Conservation (phyloP, 2,113 vertebrate species). For the Pardalotus punctatus region DNA sequence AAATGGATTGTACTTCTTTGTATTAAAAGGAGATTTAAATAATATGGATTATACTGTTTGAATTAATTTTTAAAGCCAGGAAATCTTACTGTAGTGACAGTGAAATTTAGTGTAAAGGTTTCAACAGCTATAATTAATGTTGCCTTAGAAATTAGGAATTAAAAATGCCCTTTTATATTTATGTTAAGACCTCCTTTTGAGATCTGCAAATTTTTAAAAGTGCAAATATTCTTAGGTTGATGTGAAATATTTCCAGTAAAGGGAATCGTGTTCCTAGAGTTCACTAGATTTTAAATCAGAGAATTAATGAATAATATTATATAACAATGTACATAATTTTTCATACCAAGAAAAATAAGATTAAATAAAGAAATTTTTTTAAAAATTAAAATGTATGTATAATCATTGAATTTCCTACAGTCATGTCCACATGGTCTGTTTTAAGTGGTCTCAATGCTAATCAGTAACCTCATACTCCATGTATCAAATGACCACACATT, state of each 20-base stretch:
- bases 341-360: background rate
- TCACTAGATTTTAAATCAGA: background rate
- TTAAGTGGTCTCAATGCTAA: background rate
- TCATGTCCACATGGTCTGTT: background rate
- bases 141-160: background rate
- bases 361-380: background rate
- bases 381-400: background rate
- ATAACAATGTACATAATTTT: background rate
- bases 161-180: background rate
- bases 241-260: background rate
- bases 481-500: background rate
- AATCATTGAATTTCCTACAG: background rate
- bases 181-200: background rate
- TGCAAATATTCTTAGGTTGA: background rate
- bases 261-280: background rate
- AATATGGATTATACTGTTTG: background rate
- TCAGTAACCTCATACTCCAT: background rate
- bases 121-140: background rate
- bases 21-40: slow-evolving; percentile 4
- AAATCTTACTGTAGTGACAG: background rate
- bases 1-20: background rate
- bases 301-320: background rate
- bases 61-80: background rate
- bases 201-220: background rate
- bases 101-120: background rate